Evolutionary conservation across 23 tunicate genomes (phyloP).

Genomic region (Phallusia fumigata): DNA sequence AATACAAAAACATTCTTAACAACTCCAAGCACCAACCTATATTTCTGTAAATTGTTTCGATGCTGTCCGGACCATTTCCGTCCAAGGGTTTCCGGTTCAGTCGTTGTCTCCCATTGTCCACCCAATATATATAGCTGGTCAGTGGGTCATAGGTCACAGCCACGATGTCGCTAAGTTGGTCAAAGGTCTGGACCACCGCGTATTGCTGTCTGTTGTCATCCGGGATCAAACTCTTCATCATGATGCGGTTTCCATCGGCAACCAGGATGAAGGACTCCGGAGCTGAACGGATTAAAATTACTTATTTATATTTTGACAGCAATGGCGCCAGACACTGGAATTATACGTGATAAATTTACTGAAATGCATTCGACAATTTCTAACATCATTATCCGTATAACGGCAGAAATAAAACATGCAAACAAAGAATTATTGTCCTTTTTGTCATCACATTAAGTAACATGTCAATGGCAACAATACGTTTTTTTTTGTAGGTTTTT

Average conservation of each 20-base stretch:
- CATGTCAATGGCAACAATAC: too few species aligned
- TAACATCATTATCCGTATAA: too few species aligned
- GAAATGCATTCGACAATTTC: too few species aligned
- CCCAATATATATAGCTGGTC: conserved; percentile 81
- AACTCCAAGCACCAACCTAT: too few species aligned
- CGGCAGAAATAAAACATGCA: too few species aligned
- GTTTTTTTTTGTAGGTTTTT: too few species aligned
- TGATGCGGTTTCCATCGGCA: conserved; percentile 76
- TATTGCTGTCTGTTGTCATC: conserved; percentile 35
- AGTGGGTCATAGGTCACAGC: conserved; percentile 89
- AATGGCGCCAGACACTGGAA: too few species aligned
- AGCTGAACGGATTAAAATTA: conserved; percentile 13
- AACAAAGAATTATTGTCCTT: too few species aligned
- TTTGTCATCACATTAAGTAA: too few species aligned
- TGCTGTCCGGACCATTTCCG: conserved; percentile 24
- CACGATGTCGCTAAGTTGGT: conserved; percentile 77
- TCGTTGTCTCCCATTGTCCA: conserved; percentile 85
- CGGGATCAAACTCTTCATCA: conserved; percentile 72
- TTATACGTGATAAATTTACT: too few species aligned
- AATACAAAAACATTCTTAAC: too few species aligned
- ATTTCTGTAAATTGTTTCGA: conserved; percentile 48
- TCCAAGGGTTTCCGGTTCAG: conserved; percentile 43
- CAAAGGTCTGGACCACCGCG: conserved; percentile 63
- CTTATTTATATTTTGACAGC: too few species aligned
- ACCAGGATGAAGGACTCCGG: conserved; percentile 86